phyloP scores from a whole-genome alignment of 2,888 invertebrate genomes.

The Patella depressa region DNA sequence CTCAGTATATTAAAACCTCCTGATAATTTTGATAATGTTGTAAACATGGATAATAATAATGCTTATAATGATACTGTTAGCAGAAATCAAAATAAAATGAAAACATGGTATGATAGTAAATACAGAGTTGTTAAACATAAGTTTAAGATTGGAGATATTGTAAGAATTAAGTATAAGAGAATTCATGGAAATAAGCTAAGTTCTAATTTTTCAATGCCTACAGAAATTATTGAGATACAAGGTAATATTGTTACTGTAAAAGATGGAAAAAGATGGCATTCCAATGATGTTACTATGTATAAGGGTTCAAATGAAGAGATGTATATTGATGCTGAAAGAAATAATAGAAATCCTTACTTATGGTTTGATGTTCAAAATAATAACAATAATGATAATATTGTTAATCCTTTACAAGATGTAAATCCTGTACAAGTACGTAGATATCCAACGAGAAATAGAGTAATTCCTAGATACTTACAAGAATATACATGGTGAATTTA shows the following conservation, averaged over 20 bases:
- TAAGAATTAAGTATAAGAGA: background rate
- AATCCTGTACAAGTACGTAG: too few relatives aligned
- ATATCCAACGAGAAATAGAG: too few relatives aligned
- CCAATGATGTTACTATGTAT: background rate
- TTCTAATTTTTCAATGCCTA: background rate
- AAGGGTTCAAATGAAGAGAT: background rate
- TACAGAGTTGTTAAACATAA: background rate
- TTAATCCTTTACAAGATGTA: too few relatives aligned
- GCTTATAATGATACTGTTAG: background rate
- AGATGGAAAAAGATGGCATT: background rate
- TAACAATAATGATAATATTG: too few relatives aligned
- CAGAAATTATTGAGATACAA: background rate
- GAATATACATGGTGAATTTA: too few relatives aligned
- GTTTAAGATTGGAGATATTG: background rate
- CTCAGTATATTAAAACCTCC: background rate
- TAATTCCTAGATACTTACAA: too few relatives aligned
- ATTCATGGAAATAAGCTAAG: background rate
- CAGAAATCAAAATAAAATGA: background rate
- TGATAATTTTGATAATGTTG: background rate
- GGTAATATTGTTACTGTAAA: background rate
- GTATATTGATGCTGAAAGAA: too few relatives aligned
- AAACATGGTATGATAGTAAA: background rate
- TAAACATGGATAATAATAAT: background rate
- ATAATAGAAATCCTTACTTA: too few relatives aligned
- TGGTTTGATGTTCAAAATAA: too few relatives aligned